A percentile compares a stretch with the other conserved stretches of the same genome.
These are phyloP conservation scores for Microctonus hyperodae DNA, from an alignment of 2,888 invertebrate genomes.

Conservation along the genomic window DNA sequence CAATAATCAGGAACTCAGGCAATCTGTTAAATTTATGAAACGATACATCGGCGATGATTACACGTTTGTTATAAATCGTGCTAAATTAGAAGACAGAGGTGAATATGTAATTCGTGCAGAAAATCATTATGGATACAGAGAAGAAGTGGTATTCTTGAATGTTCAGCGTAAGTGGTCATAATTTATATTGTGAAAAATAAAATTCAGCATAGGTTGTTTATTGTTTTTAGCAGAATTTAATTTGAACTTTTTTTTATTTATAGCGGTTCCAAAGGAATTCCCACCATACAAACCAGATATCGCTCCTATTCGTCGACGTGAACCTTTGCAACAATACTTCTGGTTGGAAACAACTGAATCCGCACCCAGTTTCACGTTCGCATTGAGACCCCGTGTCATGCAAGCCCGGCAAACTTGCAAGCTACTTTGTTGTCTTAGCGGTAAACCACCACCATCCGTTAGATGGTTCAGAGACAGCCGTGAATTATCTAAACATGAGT, in stretches of 20 bases:
- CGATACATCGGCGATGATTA: slow-evolving; percentile 95
- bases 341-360: slow-evolving; percentile 94
- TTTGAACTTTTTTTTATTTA: slow-evolving; percentile 27
- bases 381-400: slow-evolving; percentile 97
- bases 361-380: slow-evolving; percentile 97
- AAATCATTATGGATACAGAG: slow-evolving; percentile 94
- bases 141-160: slow-evolving; percentile 96
- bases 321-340: slow-evolving; percentile 84
- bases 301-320: slow-evolving; percentile 78
- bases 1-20: slow-evolving; percentile 90
- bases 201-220: neutral
- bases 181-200: neutral
- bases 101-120: slow-evolving; percentile 97
- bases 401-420: slow-evolving; percentile 97
- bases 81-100: slow-evolving; percentile 93
- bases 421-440: slow-evolving; percentile 94
- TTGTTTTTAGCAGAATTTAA: neutral
- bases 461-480: slow-evolving; percentile 92
- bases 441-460: slow-evolving; percentile 93
- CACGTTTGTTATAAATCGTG: slow-evolving; percentile 96
- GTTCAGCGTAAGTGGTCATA: slow-evolving; percentile 80
- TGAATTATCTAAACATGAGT: slow-evolving; percentile 90
- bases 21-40: slow-evolving; percentile 99
- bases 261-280: slow-evolving; percentile 78
- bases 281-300: slow-evolving; percentile 74